Conservation (phyloP, 2,113 vertebrate species). For the Trochalopteron elliotii region DNA sequence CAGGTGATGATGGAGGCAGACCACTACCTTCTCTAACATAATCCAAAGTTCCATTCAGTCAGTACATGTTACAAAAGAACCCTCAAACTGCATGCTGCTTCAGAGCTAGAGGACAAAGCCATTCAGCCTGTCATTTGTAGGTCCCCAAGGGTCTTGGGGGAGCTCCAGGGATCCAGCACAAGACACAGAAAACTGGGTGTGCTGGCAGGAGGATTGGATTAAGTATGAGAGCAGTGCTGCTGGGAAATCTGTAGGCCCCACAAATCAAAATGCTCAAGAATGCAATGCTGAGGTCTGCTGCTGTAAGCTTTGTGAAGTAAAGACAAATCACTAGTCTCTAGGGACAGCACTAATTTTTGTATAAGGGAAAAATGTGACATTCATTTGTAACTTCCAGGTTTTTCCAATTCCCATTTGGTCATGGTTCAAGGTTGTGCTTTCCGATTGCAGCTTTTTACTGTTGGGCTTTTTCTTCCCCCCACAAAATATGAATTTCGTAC, state of each 20-base stretch:
- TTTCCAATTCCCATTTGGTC: conserved; percentile 42
- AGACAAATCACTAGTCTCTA: not conserved
- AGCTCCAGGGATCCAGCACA: not conserved
- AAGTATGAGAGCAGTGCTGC: not conserved
- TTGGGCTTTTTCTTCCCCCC: not conserved
- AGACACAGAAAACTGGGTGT: not conserved
- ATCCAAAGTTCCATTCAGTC: not conserved
- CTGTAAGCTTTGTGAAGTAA: conserved; percentile 7
- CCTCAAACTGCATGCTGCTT: not conserved
- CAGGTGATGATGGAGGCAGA: not conserved
- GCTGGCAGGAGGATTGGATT: not conserved
- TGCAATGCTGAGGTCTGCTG: not conserved
- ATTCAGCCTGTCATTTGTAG: not conserved
- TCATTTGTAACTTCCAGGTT: conserved; percentile 12
- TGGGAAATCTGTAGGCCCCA: not conserved
- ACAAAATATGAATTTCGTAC: not conserved
- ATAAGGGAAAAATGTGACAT: not conserved
- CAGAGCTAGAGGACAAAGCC: not conserved
- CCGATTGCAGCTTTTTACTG: not conserved
- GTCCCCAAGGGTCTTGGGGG: not conserved
- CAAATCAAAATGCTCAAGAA: not conserved
- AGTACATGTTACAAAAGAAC: not conserved
- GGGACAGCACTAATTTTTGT: not conserved
- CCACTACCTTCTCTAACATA: not conserved
- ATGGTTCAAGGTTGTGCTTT: not conserved